Base-by-base conservation (phyloP, 2,797 vertebrate species). In the Labeo calbasu region DNA sequence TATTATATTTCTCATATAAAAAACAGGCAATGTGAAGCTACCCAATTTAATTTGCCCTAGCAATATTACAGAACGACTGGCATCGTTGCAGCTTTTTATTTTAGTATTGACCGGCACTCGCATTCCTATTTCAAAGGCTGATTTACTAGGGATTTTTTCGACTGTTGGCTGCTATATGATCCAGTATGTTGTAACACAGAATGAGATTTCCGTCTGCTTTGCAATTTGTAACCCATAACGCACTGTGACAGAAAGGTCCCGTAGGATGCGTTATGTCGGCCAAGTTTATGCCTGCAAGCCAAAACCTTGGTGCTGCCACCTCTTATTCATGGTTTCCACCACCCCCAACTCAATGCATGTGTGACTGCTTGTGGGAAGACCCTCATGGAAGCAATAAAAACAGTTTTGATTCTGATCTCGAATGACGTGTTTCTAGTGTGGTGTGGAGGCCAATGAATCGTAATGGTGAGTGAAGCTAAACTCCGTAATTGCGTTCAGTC, bases 401-500 rank as follows among this genome's bases (percentile, higher is more conserved):
- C 23, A 59, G 23, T 57, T 80, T 86, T 79, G 69, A 81, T 77
- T 48, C 69, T 68, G 51, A 84, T 78, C 51, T 70, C 80, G 36
- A 66, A 61, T 77, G 81, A 69, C 79, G 81, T 36, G 61, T 66
- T 86, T 36, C 28, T 76, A 75, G 82, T 82, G 46, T 73, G 32
- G 36, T 55, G 83, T 80, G 83, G 75, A 71, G 65, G 53, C 77
- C 77, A 65, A 48, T 78, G 73, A 51, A 69, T 48, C 51, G 40
- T 65, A 79, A 77, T 48, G 55, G 81, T 71, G 57, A 63, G 77
- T 65, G 73, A 76, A 84, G 59, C 63, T 61, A 82, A 88, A 87
- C 81, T 83, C 53, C 84, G 61, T 81, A 77, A 84, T 83, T 69
- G 46, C 76, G 70, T 86, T 77, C 75, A 73, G 46, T 82, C 78